Evolutionary conservation across 2,888 invertebrate species (phyloP).

Genomic region (Heteromurus nitidus): DNA sequence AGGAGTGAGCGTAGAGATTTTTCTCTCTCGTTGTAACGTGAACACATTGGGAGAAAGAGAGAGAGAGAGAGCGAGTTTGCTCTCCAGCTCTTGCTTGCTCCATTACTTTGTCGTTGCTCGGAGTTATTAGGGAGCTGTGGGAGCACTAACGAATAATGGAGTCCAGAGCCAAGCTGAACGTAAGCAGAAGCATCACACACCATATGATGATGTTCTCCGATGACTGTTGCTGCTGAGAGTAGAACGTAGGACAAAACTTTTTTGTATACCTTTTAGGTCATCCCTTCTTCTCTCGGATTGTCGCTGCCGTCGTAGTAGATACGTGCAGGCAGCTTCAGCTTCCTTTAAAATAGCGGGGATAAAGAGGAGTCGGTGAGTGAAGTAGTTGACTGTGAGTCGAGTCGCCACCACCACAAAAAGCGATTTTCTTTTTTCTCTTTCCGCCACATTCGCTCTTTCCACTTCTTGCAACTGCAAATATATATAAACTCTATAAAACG

Average conservation of each 20-base stretch:
- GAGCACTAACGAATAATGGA: conserved; percentile 63
- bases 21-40: too few relatives aligned
- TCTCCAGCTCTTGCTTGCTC: conserved; percentile 50
- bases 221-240: too few relatives aligned
- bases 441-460: conserved; percentile 24
- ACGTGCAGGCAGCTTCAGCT: not conserved
- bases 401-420: conserved; percentile 27
- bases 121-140: conserved; percentile 64
- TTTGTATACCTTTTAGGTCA: too few relatives aligned
- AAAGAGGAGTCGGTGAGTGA: not conserved
- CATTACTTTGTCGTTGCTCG: conserved; percentile 66
- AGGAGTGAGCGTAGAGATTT: conserved; percentile 58
- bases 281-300: too few relatives aligned
- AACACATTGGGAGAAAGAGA: too few relatives aligned
- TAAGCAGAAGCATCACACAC: too few relatives aligned
- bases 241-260: too few relatives aligned
- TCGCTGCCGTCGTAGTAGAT: not conserved
- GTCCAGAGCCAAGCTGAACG: conserved; percentile 36
- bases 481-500: too few relatives aligned
- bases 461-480: too few relatives aligned
- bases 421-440: too few relatives aligned
- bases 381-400: too few relatives aligned
- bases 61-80: not conserved
- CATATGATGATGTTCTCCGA: too few relatives aligned
- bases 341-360: not conserved